These are phyloP conservation scores for Pipra filicauda DNA, from an alignment of 2,113 vertebrate species.

Conservation along the genomic window DNA sequence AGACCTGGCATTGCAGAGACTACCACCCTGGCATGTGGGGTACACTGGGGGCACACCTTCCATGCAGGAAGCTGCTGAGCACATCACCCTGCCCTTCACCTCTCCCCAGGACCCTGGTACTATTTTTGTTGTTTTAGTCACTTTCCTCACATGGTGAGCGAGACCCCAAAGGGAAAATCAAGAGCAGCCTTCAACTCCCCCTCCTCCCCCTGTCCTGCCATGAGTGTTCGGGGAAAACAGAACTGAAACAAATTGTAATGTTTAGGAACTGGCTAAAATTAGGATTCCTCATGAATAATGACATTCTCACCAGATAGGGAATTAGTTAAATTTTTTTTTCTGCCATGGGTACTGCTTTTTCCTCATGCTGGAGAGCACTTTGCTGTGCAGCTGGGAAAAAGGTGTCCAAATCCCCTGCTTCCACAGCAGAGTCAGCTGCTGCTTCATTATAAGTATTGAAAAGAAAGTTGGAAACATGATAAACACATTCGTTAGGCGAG, in stretches of 20 bases:
- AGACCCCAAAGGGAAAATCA: not conserved
- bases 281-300: not conserved
- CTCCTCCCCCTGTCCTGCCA: fast-evolving
- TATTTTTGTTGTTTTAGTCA: not conserved
- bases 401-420: not conserved
- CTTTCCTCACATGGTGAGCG: not conserved
- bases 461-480: not conserved
- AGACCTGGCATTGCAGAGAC: fast-evolving
- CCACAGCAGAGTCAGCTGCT: not conserved
- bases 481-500: fast-evolving
- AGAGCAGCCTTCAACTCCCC: not conserved
- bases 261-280: not conserved
- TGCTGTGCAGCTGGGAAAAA: not conserved
- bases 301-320: not conserved
- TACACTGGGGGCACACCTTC: fast-evolving
- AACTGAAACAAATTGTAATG: not conserved
- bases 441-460: not conserved
- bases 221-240: not conserved
- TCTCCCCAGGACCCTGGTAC: not conserved
- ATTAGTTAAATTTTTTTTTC: not conserved
- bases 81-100: not conserved
- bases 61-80: fast-evolving
- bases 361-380: not conserved
- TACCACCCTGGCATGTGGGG: fast-evolving
- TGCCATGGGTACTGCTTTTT: not conserved